Percentiles rank a stretch among this genome's conserved stretches.
Evolutionary conservation across 2,888 invertebrate species (phyloP).

Genomic region (Stenotaenia linearis): DNA sequence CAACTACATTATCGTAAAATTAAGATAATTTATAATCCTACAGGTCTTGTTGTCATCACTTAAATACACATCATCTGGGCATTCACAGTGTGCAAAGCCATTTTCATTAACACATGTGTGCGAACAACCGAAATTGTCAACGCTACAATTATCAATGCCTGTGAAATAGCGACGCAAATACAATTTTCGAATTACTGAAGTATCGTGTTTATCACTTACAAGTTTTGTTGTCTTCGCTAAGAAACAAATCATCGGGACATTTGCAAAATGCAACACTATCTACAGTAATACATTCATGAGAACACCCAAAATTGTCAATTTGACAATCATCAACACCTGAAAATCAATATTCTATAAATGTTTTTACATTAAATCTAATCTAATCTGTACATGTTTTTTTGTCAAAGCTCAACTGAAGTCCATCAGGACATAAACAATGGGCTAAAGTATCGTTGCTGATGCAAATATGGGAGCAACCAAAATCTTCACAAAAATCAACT

Average conservation of each 20-base stretch:
- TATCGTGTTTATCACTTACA: too few relatives aligned
- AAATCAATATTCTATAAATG: neutral
- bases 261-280: neutral
- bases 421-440: neutral
- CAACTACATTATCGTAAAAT: neutral
- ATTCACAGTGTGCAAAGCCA: neutral
- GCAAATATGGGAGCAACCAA: neutral
- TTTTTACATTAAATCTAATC: neutral
- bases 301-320: constrained; percentile 9
- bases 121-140: constrained; percentile 8
- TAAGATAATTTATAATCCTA: neutral
- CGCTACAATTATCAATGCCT: neutral
- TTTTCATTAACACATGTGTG: neutral
- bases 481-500: neutral
- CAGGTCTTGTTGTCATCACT: neutral
- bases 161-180: neutral
- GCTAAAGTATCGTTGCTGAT: neutral
- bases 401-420: neutral
- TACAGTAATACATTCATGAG: neutral
- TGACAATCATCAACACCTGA: constrained; percentile 46
- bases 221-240: neutral
- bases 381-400: neutral
- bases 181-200: too few relatives aligned
- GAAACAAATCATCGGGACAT: neutral
- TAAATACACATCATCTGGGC: neutral